phyloP scores from a whole-genome alignment of 2,113 vertebrate species.

The Silurus glanis region DNA sequence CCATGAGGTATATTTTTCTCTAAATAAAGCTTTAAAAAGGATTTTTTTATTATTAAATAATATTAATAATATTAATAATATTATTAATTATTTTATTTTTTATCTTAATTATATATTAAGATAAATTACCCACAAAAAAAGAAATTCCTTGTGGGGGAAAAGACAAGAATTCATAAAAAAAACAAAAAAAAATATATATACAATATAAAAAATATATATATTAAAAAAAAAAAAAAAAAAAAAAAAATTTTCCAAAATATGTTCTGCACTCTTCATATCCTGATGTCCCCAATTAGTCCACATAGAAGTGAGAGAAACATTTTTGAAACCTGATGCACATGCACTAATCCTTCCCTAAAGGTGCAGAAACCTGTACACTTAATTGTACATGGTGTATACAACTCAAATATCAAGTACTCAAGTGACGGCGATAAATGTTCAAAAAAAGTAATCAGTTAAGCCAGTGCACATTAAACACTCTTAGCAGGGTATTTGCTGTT shows the following conservation, averaged over 20 bases:
- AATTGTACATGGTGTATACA: not conserved
- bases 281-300: not conserved
- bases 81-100: too few species aligned
- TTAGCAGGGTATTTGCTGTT: not conserved
- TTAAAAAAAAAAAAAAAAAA: too few species aligned
- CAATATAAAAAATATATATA: too few species aligned
- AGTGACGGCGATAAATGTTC: not conserved
- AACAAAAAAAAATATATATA: too few species aligned
- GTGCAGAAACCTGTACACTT: not conserved
- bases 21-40: too few species aligned
- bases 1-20: too few species aligned
- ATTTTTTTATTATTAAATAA: too few species aligned
- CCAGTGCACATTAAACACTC: not conserved
- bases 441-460: not conserved
- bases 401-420: not conserved
- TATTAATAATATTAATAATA: too few species aligned
- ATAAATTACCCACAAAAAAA: too few species aligned
- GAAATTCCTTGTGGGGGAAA: too few species aligned
- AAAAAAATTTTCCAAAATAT: not conserved
- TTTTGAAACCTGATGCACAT: not conserved
- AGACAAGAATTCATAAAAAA: too few species aligned
- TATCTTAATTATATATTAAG: too few species aligned
- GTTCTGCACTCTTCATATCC: not conserved
- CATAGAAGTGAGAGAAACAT: not conserved
- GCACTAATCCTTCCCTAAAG: not conserved